Conservation (phyloP, 1,140 invertebrate genomes). For the Harlomillsia oculata region DNA sequence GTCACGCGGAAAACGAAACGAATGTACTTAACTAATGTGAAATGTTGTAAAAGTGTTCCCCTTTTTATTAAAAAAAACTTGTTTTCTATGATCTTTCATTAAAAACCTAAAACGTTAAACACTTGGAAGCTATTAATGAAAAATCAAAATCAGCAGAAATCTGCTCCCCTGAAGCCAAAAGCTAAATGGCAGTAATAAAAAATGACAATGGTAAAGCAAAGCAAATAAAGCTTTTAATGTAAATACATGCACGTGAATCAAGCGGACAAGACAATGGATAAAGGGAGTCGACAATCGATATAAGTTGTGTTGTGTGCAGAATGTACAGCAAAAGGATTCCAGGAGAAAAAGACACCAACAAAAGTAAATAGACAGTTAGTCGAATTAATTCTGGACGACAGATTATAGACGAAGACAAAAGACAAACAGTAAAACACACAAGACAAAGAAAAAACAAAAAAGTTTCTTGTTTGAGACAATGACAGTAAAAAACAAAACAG, state of each 20-base stretch:
- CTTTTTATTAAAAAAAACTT: background rate
- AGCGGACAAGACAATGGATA: background rate
- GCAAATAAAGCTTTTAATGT: too few species aligned
- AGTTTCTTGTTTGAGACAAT: background rate
- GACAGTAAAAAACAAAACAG: background rate
- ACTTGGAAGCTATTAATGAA: background rate
- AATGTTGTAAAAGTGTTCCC: too few species aligned
- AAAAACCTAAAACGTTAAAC: background rate
- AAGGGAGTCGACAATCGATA: background rate
- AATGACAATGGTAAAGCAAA: background rate
- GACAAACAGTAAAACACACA: background rate
- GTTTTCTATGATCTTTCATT: background rate
- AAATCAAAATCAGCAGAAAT: background rate
- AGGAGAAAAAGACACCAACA: background rate
- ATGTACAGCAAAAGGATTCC: background rate
- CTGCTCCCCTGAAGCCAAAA: background rate
- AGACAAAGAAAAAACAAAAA: background rate
- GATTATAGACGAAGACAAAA: conserved; percentile 5
- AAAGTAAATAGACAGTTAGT: too few species aligned
- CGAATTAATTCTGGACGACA: conserved; percentile 10
- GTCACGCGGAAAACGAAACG: too few species aligned
- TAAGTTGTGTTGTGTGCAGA: background rate
- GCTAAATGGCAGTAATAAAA: background rate
- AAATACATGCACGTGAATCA: background rate
- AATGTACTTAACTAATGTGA: too few species aligned